Evolutionary conservation across 2,888 invertebrate species (phyloP), one percentile per base, ranked within the genome.

Genomic region (Tiliacea aurago): DNA sequence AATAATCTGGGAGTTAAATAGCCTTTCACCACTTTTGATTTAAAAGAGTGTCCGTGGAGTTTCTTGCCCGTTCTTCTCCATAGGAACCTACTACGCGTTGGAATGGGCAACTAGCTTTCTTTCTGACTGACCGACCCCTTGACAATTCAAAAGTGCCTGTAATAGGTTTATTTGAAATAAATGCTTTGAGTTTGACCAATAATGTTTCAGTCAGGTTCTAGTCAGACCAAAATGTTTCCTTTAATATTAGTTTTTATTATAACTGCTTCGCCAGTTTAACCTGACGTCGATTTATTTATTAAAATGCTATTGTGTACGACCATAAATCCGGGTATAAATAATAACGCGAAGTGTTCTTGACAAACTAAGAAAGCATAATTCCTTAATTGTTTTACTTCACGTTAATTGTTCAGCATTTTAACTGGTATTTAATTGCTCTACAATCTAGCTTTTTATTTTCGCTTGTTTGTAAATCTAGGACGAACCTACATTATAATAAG

Each of bases 311-410:
- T 59, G 7, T 49, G 62, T 71, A 70, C 65, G 10, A 20, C 28
- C 43, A 70, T 47, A 7, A 58, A 23, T 18, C 73, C 70, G 23
- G 55, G 47, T 28, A 45, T 64, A 58, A 75, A 72, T 73, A 79
- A 53, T 59, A 28, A 53, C 18, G 28, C 53, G 10, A 45, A 62
- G 33, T 64, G 67, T 70, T 77, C 63, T 59, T 43, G 51, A 67
- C 75, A 78, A 68, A 71, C 70, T 41, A 73, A 64, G 56, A 83
- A 85, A 80, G 67, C 45, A 76, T 51, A 67, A 72, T 76, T 51
- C 18, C 66, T 53, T 84, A 76, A 84, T 80, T 77, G 83, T 80
- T 80, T 69, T 51, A 51, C 73, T 61, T 73, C 51, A 61, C 59
- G 56, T 64, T 70, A 84, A 84, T 79, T 74, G 80, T 70, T 71